phyloP scores from a whole-genome alignment of 2,888 invertebrate species.

The Sesia apiformis region DNA sequence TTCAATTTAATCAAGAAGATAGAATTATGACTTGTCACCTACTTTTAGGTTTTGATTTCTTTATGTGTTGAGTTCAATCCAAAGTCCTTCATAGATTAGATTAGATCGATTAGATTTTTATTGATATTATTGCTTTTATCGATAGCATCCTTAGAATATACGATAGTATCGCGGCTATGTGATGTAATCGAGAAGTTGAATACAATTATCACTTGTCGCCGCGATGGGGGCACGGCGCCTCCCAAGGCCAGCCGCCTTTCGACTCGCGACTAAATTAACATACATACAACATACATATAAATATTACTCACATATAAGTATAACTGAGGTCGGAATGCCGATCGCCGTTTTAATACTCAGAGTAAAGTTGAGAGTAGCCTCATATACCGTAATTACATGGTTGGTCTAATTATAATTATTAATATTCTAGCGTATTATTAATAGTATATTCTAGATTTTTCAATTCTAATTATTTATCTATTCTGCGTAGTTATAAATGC shows the following conservation, averaged over 20 bases:
- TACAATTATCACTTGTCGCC: constrained; percentile 21
- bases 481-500: no score
- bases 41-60: no score
- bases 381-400: background rate
- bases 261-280: constrained; percentile 48
- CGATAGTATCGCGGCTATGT: background rate
- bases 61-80: no score
- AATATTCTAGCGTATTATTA: background rate
- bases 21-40: no score
- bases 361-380: background rate
- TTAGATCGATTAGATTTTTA: no score
- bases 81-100: background rate
- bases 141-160: background rate
- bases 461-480: no score
- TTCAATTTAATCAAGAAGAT: no score
- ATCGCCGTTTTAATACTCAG: constrained; percentile 6
- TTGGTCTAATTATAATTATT: background rate
- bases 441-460: no score
- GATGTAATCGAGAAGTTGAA: constrained; percentile 4
- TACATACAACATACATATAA: constrained; percentile 37
- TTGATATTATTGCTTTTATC: background rate
- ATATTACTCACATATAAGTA: constrained; percentile 15
- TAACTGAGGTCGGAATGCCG: constrained; percentile 21
- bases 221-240: constrained; percentile 31
- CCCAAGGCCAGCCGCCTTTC: constrained; percentile 62